Percentiles rank a stretch among this genome's conserved stretches.
phyloP scores from a whole-genome alignment of 2,113 vertebrate genomes.

The Cygnus atratus region DNA sequence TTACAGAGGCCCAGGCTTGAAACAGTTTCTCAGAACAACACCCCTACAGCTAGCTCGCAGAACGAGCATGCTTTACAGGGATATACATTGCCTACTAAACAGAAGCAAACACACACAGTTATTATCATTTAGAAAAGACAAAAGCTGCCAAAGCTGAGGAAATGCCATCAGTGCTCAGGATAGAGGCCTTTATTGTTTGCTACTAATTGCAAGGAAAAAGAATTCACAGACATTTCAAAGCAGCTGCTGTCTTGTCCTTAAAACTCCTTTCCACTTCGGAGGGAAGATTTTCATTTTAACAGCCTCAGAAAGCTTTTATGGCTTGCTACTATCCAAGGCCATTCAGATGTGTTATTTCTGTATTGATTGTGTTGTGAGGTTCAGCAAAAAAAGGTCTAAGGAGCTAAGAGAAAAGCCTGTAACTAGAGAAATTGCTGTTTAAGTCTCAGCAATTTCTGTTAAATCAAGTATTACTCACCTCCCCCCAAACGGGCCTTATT shows the following conservation, averaged over 20 bases:
- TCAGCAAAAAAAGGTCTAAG: constrained; percentile 31
- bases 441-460: constrained; percentile 43
- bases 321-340: constrained; percentile 19
- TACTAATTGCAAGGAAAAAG: constrained; percentile 62
- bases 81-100: background rate
- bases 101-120: background rate
- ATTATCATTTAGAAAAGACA: constrained; percentile 56
- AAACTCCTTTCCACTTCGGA: constrained; percentile 42
- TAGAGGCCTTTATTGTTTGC: constrained; percentile 46
- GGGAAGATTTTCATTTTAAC: constrained; percentile 47
- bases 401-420: constrained; percentile 12
- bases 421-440: constrained; percentile 55
- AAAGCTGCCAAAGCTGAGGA: constrained; percentile 45
- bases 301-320: constrained; percentile 16
- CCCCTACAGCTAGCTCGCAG: background rate
- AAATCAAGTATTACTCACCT: constrained; percentile 29
- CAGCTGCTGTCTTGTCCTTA: constrained; percentile 59
- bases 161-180: constrained; percentile 14
- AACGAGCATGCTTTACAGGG: background rate
- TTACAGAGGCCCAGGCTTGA: constrained; percentile 8
- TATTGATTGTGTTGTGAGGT: constrained; percentile 6
- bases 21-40: constrained; percentile 13
- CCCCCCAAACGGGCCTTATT: background rate
- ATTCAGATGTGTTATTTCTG: constrained; percentile 42
- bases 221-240: constrained; percentile 44